These are phyloP conservation scores for Apaloderma vittatum DNA, from an alignment of 2,113 vertebrate species.

Conservation along the genomic window DNA sequence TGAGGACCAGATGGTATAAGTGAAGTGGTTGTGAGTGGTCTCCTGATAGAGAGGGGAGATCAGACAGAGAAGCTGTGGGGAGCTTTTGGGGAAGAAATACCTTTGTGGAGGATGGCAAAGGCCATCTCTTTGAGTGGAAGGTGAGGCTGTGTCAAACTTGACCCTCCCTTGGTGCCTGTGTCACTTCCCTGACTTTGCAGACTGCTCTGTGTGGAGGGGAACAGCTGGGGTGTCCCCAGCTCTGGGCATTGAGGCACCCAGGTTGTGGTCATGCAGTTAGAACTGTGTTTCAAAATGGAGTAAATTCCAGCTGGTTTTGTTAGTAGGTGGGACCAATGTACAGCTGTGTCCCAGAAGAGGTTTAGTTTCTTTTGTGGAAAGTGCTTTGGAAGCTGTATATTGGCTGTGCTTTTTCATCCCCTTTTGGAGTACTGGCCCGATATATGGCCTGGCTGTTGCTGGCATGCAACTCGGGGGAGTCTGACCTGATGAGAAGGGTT, in stretches of 20 bases:
- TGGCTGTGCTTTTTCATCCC: neutral
- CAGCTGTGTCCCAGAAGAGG: neutral
- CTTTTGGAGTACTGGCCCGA: neutral
- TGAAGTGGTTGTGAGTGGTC: neutral
- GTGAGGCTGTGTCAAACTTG: neutral
- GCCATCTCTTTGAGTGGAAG: neutral
- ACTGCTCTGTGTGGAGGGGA: rapidly evolving
- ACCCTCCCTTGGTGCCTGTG: neutral
- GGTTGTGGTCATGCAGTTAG: neutral
- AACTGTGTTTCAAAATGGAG: neutral
- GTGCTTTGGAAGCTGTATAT: neutral
- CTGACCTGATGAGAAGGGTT: neutral
- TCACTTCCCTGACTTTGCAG: neutral
- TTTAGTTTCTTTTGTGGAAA: neutral
- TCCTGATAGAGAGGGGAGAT: neutral
- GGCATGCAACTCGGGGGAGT: neutral
- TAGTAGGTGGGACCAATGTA: neutral
- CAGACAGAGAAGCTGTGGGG: neutral
- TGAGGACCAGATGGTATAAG: neutral
- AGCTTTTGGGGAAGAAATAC: neutral
- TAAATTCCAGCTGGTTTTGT: neutral
- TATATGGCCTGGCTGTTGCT: neutral
- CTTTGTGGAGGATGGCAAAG: neutral
- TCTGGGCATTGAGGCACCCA: neutral
- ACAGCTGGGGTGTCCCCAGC: neutral